Evolutionary conservation across 2,888 invertebrate genomes (phyloP).

Genomic region (Venustoraphidia nigricollis): DNA sequence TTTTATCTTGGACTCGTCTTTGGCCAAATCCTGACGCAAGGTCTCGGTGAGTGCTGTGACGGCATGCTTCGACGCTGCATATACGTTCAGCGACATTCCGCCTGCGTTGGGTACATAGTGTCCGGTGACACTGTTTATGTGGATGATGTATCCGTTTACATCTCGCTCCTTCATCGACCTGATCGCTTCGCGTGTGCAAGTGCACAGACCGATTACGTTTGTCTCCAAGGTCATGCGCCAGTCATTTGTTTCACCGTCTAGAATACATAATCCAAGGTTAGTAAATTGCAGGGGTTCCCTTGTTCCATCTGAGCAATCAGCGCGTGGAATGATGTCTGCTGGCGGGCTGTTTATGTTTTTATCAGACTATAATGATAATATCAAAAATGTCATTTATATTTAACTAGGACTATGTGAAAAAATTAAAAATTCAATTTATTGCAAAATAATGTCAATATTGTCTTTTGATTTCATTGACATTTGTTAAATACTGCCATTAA

Average conservation of each 20-base stretch:
- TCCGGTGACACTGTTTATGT: conserved; percentile 19
- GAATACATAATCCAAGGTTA: background rate
- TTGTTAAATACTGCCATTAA: no score
- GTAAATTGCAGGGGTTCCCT: no score
- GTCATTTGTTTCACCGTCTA: conserved; percentile 12
- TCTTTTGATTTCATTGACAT: no score
- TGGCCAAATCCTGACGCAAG: conserved; percentile 12
- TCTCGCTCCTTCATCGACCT: conserved; percentile 16
- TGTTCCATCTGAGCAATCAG: no score
- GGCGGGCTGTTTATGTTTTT: no score
- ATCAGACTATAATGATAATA: no score
- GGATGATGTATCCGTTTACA: conserved; percentile 19
- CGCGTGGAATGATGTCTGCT: no score
- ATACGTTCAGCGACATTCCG: conserved; percentile 12
- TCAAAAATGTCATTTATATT: no score
- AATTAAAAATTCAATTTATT: no score
- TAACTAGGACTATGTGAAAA: no score
- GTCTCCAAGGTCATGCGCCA: conserved; percentile 14
- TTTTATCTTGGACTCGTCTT: conserved; percentile 12
- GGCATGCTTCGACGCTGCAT: conserved; percentile 14
- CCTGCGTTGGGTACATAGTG: conserved; percentile 14
- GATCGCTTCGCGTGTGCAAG: conserved; percentile 18
- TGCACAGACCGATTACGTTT: conserved; percentile 15
- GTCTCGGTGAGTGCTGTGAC: conserved; percentile 14
- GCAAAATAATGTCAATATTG: no score